Evolutionary conservation across 2,797 vertebrate genomes (phyloP).

Genomic region (Etheostoma perlongum): DNA sequence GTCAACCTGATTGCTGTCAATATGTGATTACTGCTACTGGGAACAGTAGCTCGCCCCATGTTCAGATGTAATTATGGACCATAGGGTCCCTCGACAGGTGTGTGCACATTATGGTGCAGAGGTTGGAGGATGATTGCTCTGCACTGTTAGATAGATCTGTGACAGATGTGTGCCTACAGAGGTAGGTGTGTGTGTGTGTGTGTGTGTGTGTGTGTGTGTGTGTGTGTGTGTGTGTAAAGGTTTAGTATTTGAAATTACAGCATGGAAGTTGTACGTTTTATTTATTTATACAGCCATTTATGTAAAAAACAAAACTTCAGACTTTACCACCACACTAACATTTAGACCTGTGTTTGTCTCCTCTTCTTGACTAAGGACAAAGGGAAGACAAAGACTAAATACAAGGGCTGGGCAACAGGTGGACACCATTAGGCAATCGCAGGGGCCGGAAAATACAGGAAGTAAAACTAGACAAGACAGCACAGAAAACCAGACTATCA

Average conservation of each 20-base stretch:
- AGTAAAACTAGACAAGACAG: too few species aligned
- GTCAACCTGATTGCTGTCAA: constrained; percentile 69
- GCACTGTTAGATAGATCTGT: constrained; percentile 34
- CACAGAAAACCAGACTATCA: too few species aligned
- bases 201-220: constrained; percentile 8
- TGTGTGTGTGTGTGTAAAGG: not conserved
- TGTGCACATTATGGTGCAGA: constrained; percentile 29
- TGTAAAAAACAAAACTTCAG: too few species aligned
- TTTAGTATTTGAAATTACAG: constrained; percentile 8
- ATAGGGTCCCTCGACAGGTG: constrained; percentile 52
- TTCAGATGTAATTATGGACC: constrained; percentile 68
- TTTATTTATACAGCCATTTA: not conserved
- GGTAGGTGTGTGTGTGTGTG: constrained; percentile 12
- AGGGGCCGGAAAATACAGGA: too few species aligned
- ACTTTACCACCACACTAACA: too few species aligned
- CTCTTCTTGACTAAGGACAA: too few species aligned
- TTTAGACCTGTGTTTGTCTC: too few species aligned
- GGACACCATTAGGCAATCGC: too few species aligned
- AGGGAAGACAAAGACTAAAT: too few species aligned
- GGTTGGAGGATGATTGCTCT: constrained; percentile 44
- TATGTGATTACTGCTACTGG: constrained; percentile 63
- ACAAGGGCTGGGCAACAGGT: too few species aligned
- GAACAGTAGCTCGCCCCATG: constrained; percentile 54
- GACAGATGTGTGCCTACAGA: constrained; percentile 39
- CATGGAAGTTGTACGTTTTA: accelerated